Evolutionary conservation across 2,888 invertebrate genomes (phyloP).

Genomic region (Phortica magna): DNA sequence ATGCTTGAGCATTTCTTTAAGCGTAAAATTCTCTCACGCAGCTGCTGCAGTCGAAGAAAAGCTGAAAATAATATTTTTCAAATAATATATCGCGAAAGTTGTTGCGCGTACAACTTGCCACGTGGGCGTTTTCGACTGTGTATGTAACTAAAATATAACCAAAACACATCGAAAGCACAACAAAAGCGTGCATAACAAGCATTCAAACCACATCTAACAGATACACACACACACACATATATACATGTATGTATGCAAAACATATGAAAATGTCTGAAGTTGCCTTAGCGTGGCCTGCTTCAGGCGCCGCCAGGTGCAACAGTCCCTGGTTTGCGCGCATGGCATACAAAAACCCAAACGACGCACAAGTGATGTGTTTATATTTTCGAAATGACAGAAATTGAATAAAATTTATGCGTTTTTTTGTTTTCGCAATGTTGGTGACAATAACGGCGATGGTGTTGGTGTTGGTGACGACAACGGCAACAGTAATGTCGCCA

Average conservation of each 20-base stretch:
- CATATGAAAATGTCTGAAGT: not conserved
- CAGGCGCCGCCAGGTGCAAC: constrained; percentile 11
- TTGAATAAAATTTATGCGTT: constrained; percentile 68
- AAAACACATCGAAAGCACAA: constrained; percentile 8
- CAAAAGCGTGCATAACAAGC: constrained; percentile 2
- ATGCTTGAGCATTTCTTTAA: constrained; percentile 5
- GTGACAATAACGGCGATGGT: constrained; percentile 35
- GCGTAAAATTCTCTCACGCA: not conserved
- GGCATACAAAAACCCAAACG: constrained; percentile 10
- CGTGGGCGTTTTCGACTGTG: not conserved
- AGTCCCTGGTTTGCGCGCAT: not conserved
- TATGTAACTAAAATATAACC: constrained; percentile 1
- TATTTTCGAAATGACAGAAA: constrained; percentile 68
- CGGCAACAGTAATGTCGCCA: not conserved
- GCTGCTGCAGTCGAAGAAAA: constrained; percentile 12
- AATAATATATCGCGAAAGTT: not conserved
- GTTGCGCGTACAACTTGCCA: not conserved
- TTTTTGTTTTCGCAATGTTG: constrained; percentile 6
- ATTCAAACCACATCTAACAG: constrained; percentile 2
- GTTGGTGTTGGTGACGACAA: not conserved
- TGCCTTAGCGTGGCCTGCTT: not conserved
- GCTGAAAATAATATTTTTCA: constrained; percentile 8
- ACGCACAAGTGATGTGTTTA: constrained; percentile 63
- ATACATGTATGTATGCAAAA: not conserved
- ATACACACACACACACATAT: not conserved